phyloP scores from a whole-genome alignment of 2,888 invertebrate genomes.

The Eristalis arbustorum region DNA sequence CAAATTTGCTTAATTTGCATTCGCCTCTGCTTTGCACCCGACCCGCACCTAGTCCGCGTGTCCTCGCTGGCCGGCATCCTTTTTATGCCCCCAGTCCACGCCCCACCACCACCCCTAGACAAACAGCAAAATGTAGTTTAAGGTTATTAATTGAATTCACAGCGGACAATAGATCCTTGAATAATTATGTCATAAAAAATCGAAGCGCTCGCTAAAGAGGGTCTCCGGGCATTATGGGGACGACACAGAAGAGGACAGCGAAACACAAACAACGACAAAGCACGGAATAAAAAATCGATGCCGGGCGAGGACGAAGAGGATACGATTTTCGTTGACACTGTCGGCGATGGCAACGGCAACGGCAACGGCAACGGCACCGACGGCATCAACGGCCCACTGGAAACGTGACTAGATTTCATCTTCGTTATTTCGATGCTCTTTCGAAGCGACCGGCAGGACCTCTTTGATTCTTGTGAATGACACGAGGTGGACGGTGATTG shows the following conservation, averaged over 20 bases:
- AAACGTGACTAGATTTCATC: constrained; percentile 57
- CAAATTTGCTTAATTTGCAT: constrained; percentile 41
- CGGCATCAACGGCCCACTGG: not conserved
- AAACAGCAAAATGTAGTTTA: constrained; percentile 38
- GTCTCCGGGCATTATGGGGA: not conserved
- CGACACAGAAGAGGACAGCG: not conserved
- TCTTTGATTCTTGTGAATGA: not conserved
- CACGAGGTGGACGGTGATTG: constrained; percentile 26
- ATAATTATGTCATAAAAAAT: constrained; percentile 46
- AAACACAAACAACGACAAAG: not conserved
- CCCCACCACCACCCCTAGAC: not conserved
- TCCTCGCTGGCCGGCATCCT: not conserved
- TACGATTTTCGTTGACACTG: constrained; percentile 16
- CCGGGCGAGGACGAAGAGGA: constrained; percentile 2
- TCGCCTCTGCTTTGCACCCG: not conserved
- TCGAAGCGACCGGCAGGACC: not conserved
- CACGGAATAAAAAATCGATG: constrained; percentile 28
- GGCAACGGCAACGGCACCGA: not conserved
- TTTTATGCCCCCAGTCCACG: not conserved
- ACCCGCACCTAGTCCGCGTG: not conserved
- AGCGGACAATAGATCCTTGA: constrained; percentile 52
- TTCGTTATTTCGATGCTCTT: constrained; percentile 49
- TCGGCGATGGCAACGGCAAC: constrained; percentile 12
- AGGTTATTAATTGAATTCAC: constrained; percentile 54
- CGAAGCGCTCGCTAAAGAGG: constrained; percentile 24